Evolutionary conservation across 53 echinoderm and acorn worm species (phyloP).

Genomic region (Holothuria leucospilota): DNA sequence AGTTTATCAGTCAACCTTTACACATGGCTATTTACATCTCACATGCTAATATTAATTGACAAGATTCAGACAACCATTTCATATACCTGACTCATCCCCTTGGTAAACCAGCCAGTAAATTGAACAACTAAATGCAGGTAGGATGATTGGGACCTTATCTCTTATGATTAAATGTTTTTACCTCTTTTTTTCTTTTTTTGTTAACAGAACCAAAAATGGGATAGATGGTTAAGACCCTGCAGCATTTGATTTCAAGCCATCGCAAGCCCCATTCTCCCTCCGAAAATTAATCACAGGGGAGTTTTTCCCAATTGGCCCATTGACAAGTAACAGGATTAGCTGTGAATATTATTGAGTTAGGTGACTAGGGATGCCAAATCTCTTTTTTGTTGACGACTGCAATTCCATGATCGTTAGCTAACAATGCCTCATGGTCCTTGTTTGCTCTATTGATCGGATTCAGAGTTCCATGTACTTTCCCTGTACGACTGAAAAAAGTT

Average conservation of each 20-base stretch:
- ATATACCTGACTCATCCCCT: too few relatives aligned
- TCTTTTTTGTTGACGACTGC: constrained; percentile 13
- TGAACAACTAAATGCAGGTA: too few relatives aligned
- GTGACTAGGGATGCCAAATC: constrained; percentile 11
- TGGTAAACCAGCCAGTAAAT: too few relatives aligned
- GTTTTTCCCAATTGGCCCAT: constrained; percentile 36
- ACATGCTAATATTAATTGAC: too few relatives aligned
- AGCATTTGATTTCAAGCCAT: constrained; percentile 18
- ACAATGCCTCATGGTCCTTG: constrained; percentile 38
- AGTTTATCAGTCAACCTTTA: too few relatives aligned
- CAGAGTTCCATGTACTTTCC: constrained; percentile 40
- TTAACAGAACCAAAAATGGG: constrained; percentile 3
- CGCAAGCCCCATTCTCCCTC: constrained; percentile 20
- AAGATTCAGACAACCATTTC: too few relatives aligned
- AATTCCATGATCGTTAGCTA: constrained; percentile 51
- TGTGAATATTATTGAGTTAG: constrained; percentile 44
- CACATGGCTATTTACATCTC: too few relatives aligned
- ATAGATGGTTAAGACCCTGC: constrained; percentile 17
- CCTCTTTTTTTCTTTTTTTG: neutral
- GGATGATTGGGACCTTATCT: constrained; percentile 21
- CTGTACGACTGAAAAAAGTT: constrained; percentile 13
- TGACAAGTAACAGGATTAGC: constrained; percentile 53
- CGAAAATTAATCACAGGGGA: constrained; percentile 45
- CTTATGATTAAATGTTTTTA: constrained; percentile 35
- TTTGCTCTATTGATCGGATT: constrained; percentile 48